Evolutionary conservation across 2,113 vertebrate genomes (phyloP).

Genomic region (Passerina amoena): DNA sequence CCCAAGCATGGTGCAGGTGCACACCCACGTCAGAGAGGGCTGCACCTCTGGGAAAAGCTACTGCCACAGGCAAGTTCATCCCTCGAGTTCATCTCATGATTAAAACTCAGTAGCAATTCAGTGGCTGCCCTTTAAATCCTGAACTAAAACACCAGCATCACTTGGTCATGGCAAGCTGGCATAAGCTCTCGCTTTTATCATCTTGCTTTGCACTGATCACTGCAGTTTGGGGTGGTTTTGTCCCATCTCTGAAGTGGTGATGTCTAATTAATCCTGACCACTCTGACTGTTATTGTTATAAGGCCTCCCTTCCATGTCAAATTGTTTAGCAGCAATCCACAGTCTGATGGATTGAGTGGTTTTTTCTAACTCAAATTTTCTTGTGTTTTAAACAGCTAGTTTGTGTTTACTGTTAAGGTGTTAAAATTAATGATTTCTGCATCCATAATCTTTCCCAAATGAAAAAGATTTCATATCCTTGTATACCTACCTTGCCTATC

Average conservation of each 20-base stretch:
- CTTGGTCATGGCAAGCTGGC: not conserved
- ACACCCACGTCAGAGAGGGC: not conserved
- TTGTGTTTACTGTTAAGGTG: not conserved
- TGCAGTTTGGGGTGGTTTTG: not conserved
- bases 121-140: not conserved
- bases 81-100: fast-evolving
- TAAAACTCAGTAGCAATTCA: not conserved
- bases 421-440: not conserved
- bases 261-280: not conserved
- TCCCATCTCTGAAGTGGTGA: not conserved
- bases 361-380: not conserved
- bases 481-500: not conserved
- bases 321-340: not conserved
- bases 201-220: not conserved
- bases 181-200: not conserved
- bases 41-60: not conserved
- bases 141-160: not conserved
- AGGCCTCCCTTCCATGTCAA: not conserved
- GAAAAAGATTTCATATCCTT: not conserved
- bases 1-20: fast-evolving
- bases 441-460: not conserved
- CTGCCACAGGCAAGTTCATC: not conserved
- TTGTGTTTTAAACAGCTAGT: not conserved
- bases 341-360: fast-evolving
- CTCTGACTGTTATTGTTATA: not conserved